Evolutionary conservation across 1,140 invertebrate genomes (phyloP), one percentile per base, ranked within the genome.

Genomic region (Lanistes nyassanus): DNA sequence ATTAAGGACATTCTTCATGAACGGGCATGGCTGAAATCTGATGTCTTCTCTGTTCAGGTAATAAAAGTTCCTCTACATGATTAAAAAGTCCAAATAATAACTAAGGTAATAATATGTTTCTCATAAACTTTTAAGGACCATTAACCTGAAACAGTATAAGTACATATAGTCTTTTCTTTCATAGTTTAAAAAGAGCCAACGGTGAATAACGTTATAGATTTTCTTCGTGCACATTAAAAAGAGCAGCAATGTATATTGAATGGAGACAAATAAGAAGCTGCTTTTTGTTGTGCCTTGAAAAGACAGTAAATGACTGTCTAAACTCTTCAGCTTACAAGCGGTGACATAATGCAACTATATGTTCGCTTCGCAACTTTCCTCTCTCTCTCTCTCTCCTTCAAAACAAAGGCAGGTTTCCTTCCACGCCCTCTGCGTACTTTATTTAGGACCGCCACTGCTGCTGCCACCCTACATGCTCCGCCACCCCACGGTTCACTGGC

Each of bases 1-100:
- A 96, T 98, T 69, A 98, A 98, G 88, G 96, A 98, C 83, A 96
- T 98, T 73, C 94, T 96, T 87, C 96, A 98, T 87, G 96, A 98
- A 87, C 91, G 96, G 75, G 96, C 96, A 7, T 98, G 96, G 96
- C 92, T 98, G 21, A 92, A 92, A 47, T 92, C 92, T 4, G 96
- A 98, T 87, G 93, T 98, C 23, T 97, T 96, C 78, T 86, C 87
- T 93, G 94, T 90, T 42, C 83, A 86, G 82, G 87, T 88, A 83
- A 78, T 42, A 36, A 23, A 36, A 39, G 47, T 39, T 70, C 56
- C 16, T 7, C n/a, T 23, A 29, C 6, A 76, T 34, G 1, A 3
- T 21, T 56, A 65, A 53, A 79, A 70, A 47, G 31, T 53, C 56
- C 58, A 19, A 23, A 71, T 5, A 62, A 77, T 56, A 53, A 36